A percentile compares a stretch with the other conserved stretches of the same genome.
These are phyloP conservation scores for Nyctereutes procyonoides DNA, from an alignment of 2,113 vertebrate species.

Conservation along the genomic window DNA sequence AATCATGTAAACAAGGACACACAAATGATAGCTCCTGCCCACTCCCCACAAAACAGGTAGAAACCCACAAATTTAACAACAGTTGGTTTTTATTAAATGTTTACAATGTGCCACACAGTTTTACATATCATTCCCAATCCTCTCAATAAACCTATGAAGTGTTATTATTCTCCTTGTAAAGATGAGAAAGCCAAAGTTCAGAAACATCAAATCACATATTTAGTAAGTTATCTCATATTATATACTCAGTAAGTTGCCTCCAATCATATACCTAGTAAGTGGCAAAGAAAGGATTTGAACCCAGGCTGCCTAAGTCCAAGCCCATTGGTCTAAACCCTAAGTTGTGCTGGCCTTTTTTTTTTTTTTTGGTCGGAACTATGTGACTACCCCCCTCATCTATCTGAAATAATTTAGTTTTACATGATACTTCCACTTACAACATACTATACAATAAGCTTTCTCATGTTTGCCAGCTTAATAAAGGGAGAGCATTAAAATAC, in stretches of 20 bases:
- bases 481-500: not conserved
- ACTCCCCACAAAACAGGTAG: not conserved
- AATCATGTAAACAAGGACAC: conserved; percentile 37
- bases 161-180: conserved; percentile 52
- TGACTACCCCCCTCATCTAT: not conserved
- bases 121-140: conserved; percentile 1
- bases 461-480: conserved; percentile 38
- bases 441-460: not conserved
- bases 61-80: not conserved
- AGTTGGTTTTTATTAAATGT: conserved; percentile 49
- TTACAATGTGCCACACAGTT: not conserved
- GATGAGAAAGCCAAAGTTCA: conserved; percentile 52
- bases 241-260: not conserved
- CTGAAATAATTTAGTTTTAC: conserved; percentile 45
- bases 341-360: not conserved
- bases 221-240: not conserved
- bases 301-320: not conserved
- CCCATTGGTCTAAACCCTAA: not conserved
- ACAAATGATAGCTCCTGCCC: conserved; percentile 20
- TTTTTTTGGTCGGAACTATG: not conserved
- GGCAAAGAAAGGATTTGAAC: conserved; percentile 22
- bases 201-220: conserved; percentile 2
- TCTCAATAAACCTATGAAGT: conserved; percentile 33
- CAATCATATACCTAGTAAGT: not conserved
- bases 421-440: conserved; percentile 28